These are phyloP conservation scores for Scaptomyza cyrtandrae DNA, from an alignment of 2,888 invertebrate species.

Conservation along the genomic window DNA sequence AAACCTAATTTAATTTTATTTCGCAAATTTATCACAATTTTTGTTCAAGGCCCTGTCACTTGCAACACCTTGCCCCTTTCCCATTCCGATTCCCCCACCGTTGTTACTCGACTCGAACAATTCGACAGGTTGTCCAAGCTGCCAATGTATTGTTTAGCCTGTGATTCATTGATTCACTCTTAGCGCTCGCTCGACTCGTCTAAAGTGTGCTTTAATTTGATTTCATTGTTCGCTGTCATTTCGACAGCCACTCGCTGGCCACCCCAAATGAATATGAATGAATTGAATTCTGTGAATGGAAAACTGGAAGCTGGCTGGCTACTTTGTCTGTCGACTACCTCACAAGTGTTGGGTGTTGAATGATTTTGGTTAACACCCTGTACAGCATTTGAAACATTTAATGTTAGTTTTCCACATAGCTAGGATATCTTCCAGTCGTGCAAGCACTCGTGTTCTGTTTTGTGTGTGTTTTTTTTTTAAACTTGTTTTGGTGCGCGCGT, in stretches of 20 bases:
- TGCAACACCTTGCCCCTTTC: not conserved
- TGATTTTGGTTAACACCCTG: not conserved
- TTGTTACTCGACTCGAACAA: not conserved
- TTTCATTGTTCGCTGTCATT: slow-evolving; percentile 76
- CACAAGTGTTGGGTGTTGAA: not conserved
- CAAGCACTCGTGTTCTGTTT: slow-evolving; percentile 6
- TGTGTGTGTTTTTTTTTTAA: slow-evolving; percentile 12
- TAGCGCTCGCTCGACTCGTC: slow-evolving; percentile 40
- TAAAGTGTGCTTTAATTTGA: slow-evolving; percentile 80
- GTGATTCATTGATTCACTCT: slow-evolving; percentile 73
- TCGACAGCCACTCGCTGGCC: slow-evolving; percentile 53
- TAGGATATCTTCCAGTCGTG: not conserved
- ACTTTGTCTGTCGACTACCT: not conserved
- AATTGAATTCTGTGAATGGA: slow-evolving; percentile 38
- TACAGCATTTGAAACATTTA: not conserved
- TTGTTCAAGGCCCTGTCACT: slow-evolving; percentile 28
- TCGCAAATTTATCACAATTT: slow-evolving; percentile 42
- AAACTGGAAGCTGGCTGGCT: slow-evolving; percentile 7
- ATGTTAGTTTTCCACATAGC: not conserved
- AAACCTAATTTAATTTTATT: slow-evolving; percentile 49
- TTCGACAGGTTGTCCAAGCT: slow-evolving; percentile 32
- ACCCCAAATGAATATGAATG: slow-evolving; percentile 76
- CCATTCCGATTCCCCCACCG: not conserved
- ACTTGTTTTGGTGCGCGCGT: slow-evolving; percentile 29
- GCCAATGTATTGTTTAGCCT: slow-evolving; percentile 73